A percentile compares a stretch with the other conserved stretches of the same genome.
phyloP scores from a whole-genome alignment of 2,888 invertebrate genomes.

The Lithosia quadra region DNA sequence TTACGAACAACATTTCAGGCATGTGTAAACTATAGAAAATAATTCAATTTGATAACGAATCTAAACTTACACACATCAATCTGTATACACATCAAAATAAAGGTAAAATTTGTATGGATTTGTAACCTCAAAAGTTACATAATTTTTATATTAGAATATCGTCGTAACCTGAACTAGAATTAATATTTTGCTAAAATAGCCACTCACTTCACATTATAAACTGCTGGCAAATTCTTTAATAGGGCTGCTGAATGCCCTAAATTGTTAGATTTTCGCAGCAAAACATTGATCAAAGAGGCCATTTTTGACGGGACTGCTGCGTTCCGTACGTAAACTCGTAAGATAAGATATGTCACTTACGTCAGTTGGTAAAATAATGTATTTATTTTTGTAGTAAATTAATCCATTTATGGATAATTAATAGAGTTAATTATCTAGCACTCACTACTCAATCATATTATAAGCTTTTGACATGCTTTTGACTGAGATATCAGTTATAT shows the following conservation, averaged over 20 bases:
- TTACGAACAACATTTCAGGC: background rate
- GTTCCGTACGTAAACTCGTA: constrained; percentile 47
- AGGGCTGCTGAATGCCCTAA: constrained; percentile 75
- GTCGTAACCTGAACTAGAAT: constrained; percentile 20
- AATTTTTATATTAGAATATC: constrained; percentile 64
- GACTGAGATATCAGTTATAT: background rate
- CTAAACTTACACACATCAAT: constrained; percentile 19
- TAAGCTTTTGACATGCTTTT: too few species aligned
- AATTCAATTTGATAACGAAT: background rate
- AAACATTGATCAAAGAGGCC: constrained; percentile 82
- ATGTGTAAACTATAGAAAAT: background rate
- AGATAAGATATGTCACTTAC: constrained; percentile 20
- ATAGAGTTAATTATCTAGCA: background rate
- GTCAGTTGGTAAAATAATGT: constrained; percentile 6
- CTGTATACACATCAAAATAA: constrained; percentile 29
- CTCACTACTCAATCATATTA: background rate
- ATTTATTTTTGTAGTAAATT: background rate
- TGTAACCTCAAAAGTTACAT: constrained; percentile 81
- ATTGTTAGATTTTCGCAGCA: constrained; percentile 86
- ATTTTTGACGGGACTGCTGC: constrained; percentile 73
- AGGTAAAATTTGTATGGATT: constrained; percentile 18
- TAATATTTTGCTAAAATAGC: constrained; percentile 29
- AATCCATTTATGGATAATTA: background rate
- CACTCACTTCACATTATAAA: constrained; percentile 85
- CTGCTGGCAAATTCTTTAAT: constrained; percentile 80